Base-by-base conservation (phyloP, 2,888 invertebrate species). In the Xanthia togata region DNA sequence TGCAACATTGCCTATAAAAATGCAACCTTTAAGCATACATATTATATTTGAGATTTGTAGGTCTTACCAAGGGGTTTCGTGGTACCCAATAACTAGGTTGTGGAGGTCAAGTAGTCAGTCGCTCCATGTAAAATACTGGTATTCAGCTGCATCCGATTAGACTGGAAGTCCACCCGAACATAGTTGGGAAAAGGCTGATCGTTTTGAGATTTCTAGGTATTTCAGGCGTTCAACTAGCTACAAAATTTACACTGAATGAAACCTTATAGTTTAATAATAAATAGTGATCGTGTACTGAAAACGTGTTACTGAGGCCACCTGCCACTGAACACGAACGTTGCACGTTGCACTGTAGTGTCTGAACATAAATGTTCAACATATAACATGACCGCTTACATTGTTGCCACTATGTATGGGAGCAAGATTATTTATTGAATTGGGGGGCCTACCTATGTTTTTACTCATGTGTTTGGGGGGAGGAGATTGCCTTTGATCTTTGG, bases 341-440 rank as follows among this genome's bases (percentile, higher is more conserved):
- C 72, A 73, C 77, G 44, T 50, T 84, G 85, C 68, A 84, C 59
- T 82, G 74, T 84, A 70, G 83, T 70, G 70, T 82, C 80, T n/a
- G 57, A 74, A 71, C 69, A 65, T 84, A 55, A 70, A 74, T 80
- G 70, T 74, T 71, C 41, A 69, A 71, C 71, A 73, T 81, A 60
- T 69, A 65, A 84, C 85, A 84, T 62, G 69, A 62, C 71, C 71
- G 50, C 71, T 31, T 50, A 84, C 76, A 71, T 59, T 50, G 80
- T 71, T 69, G 26, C 57, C 53, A 12, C 47, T 70, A 44, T 67
- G 53, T 31, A 73, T 41, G n/a, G 50, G 38, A 65, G 50, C 11
- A 65, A 69, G 8, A 60, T 69, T 65, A 64, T 82, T 82, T 79
- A 69, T 81, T 75, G 23, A 57, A 53, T 79, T 50, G 31, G 41